Evolutionary conservation across 1,140 invertebrate genomes (phyloP), one percentile per base, ranked within the genome.

Genomic region (Pachyrhynchus sulphureomaculatus): DNA sequence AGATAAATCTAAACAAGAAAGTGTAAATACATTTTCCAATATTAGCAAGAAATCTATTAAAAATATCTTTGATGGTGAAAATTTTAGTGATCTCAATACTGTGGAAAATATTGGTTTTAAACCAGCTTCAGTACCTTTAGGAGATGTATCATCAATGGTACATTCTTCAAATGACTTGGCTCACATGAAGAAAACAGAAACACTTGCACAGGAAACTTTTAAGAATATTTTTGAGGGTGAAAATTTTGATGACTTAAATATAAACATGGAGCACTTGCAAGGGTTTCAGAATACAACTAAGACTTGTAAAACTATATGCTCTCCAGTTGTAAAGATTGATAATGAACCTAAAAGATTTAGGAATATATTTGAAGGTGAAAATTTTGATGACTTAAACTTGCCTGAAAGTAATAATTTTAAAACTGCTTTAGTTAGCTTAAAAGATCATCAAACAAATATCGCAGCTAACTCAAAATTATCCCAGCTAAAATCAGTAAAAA

Each of bases 1-100:
- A n/a, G n/a, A n/a, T n/a, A n/a, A n/a, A n/a, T n/a, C n/a, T n/a
- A n/a, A n/a, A n/a, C n/a, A n/a, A n/a, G 32, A 2, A 17, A 15
- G 20, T 59, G 13, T 47, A 26, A 33, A 39, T 18, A 18, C 3
- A 21, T 13, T 32, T 13, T 15, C 26, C 47, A 45, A 36, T 12
- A 17, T 1, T 15, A 29, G 20, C 33, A 45, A 45, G 21, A 58
- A 58, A 39, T 2, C 32, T 18, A 6, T 23, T 37, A 58, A 13
- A 26, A 42, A 56, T 36, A 59, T 48, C 21, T 62, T 54, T 54
- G 51, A 49, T 48, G 33, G 24, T n/a, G 51, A 62, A 48, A 41
- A 24, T 55, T 37, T 45, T 54, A 29, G 29, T 62, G 42, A 60
- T 49, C 44, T 42, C 33, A 26, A n/a, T n/a, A 4, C 33, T 15